These are phyloP conservation scores for Eclectus roratus DNA, from an alignment of 2,113 vertebrate species.

Conservation along the genomic window DNA sequence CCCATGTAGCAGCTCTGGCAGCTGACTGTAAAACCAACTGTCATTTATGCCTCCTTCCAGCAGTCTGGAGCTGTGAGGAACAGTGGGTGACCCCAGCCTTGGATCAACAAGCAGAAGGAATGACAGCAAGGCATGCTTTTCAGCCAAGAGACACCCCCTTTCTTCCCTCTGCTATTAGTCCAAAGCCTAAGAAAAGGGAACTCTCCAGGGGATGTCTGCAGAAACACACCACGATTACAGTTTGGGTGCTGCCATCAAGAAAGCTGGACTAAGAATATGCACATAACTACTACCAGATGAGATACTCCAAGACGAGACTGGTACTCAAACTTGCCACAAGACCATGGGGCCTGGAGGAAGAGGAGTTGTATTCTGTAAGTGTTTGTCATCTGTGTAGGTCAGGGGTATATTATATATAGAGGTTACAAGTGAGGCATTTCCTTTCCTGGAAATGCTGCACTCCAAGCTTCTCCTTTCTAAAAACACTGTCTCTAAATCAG, in stretches of 20 bases:
- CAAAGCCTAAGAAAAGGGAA: not conserved
- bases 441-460: not conserved
- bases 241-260: not conserved
- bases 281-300: not conserved
- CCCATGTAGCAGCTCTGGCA: not conserved
- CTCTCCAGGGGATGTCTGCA: not conserved
- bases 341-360: not conserved
- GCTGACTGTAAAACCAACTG: not conserved
- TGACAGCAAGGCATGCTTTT: not conserved
- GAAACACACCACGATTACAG: accelerated
- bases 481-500: not conserved
- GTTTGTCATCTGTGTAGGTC: not conserved
- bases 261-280: not conserved
- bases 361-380: not conserved
- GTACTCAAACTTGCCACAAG: not conserved
- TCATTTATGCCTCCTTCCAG: not conserved
- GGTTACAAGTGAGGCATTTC: not conserved
- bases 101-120: not conserved
- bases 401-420: not conserved
- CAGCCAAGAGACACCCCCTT: not conserved
- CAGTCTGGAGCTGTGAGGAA: not conserved
- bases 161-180: not conserved
- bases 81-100: not conserved
- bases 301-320: not conserved
- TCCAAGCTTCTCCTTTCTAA: not conserved